A percentile compares a stretch with the other conserved stretches of the same genome.
These are phyloP conservation scores for Coluber constrictor DNA, from an alignment of 2,797 vertebrate genomes.

Conservation along the genomic window DNA sequence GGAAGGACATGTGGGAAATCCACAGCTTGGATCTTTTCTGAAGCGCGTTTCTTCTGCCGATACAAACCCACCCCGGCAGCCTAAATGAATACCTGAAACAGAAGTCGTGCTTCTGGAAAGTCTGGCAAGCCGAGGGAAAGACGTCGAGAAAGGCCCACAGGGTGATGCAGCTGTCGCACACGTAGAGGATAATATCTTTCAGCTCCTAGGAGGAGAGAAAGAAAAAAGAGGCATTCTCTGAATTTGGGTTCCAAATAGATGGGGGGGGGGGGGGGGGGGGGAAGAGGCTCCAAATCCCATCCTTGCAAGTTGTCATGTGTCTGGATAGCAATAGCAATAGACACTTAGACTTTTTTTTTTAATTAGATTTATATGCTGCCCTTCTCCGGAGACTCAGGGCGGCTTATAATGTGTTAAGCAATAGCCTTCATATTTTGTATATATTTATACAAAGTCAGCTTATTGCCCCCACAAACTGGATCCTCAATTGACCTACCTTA, in stretches of 20 bases:
- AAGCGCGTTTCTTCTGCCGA: not conserved
- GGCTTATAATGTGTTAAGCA: too few species aligned
- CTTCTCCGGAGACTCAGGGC: too few species aligned
- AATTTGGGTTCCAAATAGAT: not conserved
- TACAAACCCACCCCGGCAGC: not conserved
- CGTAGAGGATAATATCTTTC: slow-evolving; percentile 84
- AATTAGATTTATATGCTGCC: too few species aligned
- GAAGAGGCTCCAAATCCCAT: too few species aligned
- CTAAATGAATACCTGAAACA: slow-evolving; percentile 80
- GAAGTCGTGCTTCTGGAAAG: slow-evolving; percentile 88
- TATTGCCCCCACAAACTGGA: too few species aligned
- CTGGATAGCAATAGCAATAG: too few species aligned
- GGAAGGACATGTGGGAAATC: not conserved
- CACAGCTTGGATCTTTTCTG: not conserved
- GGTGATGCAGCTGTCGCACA: slow-evolving; percentile 90
- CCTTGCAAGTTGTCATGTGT: too few species aligned
- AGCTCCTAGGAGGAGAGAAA: slow-evolving; percentile 76
- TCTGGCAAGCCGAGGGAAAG: slow-evolving; percentile 84
- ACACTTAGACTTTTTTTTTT: too few species aligned
- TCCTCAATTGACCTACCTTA: too few species aligned
- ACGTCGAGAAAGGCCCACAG: slow-evolving; percentile 92
- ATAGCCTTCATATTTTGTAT: too few species aligned
- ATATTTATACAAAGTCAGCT: too few species aligned
- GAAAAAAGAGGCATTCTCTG: not conserved
- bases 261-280: too few species aligned